phyloP scores from a whole-genome alignment of 2,797 vertebrate species.

The Mustela erminea region DNA sequence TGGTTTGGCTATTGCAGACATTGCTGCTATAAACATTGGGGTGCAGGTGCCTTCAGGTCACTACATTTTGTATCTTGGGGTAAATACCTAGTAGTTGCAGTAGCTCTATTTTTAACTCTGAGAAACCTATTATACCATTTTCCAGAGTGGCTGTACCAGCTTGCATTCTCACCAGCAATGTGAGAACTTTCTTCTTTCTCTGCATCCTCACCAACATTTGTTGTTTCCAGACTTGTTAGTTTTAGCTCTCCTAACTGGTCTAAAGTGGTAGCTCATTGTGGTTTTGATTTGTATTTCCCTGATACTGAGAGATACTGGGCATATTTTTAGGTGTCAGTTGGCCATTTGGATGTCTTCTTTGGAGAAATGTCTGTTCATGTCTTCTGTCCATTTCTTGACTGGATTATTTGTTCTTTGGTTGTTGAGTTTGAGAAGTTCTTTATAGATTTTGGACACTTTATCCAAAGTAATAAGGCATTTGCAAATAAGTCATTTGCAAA shows the following conservation, averaged over 20 bases:
- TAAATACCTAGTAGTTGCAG: neutral
- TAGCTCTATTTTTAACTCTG: neutral
- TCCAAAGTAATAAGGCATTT: no score
- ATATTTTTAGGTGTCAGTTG: neutral
- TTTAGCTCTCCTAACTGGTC: neutral
- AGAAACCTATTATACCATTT: neutral
- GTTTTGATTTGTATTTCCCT: neutral
- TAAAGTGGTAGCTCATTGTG: neutral
- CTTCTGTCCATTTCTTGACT: neutral
- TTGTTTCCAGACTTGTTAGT: neutral
- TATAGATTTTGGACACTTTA: no score
- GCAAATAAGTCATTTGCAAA: no score
- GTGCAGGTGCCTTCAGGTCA: neutral
- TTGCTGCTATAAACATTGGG: neutral
- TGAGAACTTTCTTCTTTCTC: neutral
- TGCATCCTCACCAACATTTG: neutral
- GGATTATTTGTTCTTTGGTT: neutral
- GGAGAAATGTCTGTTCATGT: neutral
- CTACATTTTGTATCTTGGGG: neutral
- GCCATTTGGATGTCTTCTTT: neutral
- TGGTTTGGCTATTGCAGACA: neutral
- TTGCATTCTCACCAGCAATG: neutral
- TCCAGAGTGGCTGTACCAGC: neutral
- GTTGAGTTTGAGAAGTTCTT: neutral
- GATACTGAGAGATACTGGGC: neutral